Evolutionary conservation across 2,888 invertebrate species (phyloP), one percentile per base, ranked within the genome.

Genomic region (Lasioglossum lativentre): DNA sequence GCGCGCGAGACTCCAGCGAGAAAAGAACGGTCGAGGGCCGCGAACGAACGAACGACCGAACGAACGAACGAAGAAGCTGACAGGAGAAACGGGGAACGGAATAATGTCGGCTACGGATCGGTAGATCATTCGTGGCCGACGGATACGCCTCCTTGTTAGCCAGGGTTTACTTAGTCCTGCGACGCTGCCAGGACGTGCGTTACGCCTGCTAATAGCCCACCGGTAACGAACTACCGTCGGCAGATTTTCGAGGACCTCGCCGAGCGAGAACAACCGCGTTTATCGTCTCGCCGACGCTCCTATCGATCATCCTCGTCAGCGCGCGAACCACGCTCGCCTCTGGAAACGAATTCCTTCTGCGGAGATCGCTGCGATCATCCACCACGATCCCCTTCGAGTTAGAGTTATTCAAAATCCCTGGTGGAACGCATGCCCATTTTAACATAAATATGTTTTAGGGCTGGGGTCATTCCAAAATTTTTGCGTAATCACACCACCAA

Each of bases 61-160:
- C 19, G 30, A 63, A 4, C n/a, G n/a, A 27, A 16, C 38, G 30
- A 4, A 40, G 38, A n/a, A 68, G 5, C 27, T n/a, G 27, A 8
- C 59, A n/a, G 23, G 59, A 82, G 73, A 47, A 63, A 78, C 78
- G 23, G 70, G 84, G 90, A 85, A 75, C 77, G 85, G 76, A 89
- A 92, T 93, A 92, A 92, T 91, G 89, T 90, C 90, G 88, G 92
- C 88, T 91, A 86, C 85, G 88, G 91, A 93, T 93, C 94, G 93
- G 94, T 94, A 94, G 93, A 95, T 95, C 95, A 95, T 95, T 92
- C 88, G 34, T 90, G 87, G 90, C 90, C 90, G 91, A 85, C 82
- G 92, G 93, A 91, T 93, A 93, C 95, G 95, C 95, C 95, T 94
- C 94, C 95, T 95, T 95, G 94, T 95, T 95, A 95, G 93, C 91